phyloP scores from a whole-genome alignment of 2,113 vertebrate species.

The Thryonomys swinderianus region DNA sequence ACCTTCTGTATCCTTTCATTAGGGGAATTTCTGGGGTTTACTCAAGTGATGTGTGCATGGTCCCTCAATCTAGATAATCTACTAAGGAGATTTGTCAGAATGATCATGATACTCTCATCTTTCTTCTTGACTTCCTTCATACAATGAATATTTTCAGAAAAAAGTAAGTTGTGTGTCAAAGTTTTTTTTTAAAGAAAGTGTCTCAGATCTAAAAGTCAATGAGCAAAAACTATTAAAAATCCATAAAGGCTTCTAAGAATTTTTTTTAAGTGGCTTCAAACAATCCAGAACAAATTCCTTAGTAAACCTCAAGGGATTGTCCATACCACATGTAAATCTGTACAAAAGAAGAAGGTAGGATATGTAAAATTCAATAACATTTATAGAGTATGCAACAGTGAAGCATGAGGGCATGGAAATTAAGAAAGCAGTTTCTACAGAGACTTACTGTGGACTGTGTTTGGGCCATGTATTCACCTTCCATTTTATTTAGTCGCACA shows the following conservation, averaged over 20 bases:
- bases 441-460: conserved; percentile 90
- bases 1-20: not conserved
- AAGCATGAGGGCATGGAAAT: not conserved
- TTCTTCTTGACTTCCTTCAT: not conserved
- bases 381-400: not conserved
- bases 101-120: not conserved
- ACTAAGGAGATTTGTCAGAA: not conserved
- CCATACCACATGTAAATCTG: not conserved
- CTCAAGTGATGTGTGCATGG: not conserved
- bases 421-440: not conserved
- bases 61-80: not conserved
- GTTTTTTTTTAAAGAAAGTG: not conserved
- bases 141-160: conserved; percentile 38
- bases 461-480: conserved; percentile 90
- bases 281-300: not conserved
- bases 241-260: not conserved
- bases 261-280: not conserved
- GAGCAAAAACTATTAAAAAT: not conserved
- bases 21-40: not conserved
- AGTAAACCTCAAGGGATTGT: not conserved
- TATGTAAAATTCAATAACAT: not conserved
- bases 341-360: not conserved
- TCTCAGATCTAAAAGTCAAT: not conserved
- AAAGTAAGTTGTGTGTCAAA: not conserved
- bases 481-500: conserved; percentile 91